Conservation (phyloP, 2,797 vertebrate species). For the Bufotes viridis region DNA sequence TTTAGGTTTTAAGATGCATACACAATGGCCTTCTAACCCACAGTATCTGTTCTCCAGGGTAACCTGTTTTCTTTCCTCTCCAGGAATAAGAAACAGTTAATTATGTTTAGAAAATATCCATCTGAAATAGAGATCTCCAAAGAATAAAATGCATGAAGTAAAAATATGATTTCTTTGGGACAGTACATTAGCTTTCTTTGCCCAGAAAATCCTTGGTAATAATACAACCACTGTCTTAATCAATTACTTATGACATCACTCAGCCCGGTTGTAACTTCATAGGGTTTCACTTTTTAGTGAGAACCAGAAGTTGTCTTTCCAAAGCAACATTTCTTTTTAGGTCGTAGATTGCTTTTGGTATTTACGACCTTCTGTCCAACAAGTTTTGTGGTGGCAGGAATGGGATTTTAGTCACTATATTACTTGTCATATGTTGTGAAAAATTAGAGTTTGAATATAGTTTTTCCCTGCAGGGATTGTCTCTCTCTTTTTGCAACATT, state of each 20-base stretch:
- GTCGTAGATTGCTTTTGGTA: constrained; percentile 46
- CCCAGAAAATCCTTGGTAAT: constrained; percentile 47
- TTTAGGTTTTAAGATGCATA: not conserved
- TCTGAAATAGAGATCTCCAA: constrained; percentile 21
- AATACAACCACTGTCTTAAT: constrained; percentile 47
- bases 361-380: constrained; percentile 44
- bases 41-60: not conserved
- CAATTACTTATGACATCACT: constrained; percentile 57
- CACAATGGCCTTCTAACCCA: not conserved
- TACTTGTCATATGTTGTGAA: constrained; percentile 25
- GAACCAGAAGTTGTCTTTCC: constrained; percentile 25
- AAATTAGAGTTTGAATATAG: constrained; percentile 35
- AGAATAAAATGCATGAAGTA: constrained; percentile 29
- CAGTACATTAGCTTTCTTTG: constrained; percentile 28
- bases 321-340: constrained; percentile 53
- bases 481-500: constrained; percentile 25
- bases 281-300: constrained; percentile 20
- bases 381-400: constrained; percentile 36
- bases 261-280: constrained; percentile 24
- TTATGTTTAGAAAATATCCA: constrained; percentile 32
- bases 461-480: constrained; percentile 21
- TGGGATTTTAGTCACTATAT: constrained; percentile 40
- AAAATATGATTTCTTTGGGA: constrained; percentile 43
- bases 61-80: not conserved
- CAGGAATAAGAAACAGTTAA: constrained; percentile 9